Evolutionary conservation across 2,888 invertebrate genomes (phyloP), one percentile per base, ranked within the genome.

Genomic region (Heliconius erato): DNA sequence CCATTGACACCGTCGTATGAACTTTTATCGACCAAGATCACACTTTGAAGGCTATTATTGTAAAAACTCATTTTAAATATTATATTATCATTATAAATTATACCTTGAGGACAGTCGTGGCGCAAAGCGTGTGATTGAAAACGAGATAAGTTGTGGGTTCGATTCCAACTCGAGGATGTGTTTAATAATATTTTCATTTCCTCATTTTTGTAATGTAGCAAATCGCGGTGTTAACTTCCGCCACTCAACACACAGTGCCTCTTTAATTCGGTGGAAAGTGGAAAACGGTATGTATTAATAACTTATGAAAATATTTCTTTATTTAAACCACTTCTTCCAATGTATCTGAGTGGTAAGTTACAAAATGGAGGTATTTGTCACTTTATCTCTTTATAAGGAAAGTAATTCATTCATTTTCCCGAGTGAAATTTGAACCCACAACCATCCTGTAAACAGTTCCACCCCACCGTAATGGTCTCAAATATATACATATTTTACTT

Each of bases 1-100:
- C 67, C 77, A 78, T 65, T 78, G 67, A 78, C 77, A 78, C 59
- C 26, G 59, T 32, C 32, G 44, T 35, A 2, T 78, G 77, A 78
- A 78, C 67, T 44, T 67, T 78, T 78, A 78, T 78, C 67, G 77
- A 74, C 65, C 44, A 65, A 40, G 77, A 78, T 78, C 77, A 67
- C 35, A n/a, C 19, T 74, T 54, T 59, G 54, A 59, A 59, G 35
- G 74, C 74, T 12, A 76, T 76, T 59, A 14, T 35, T 59, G 59
- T 63, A 76, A 76, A 54, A 59, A 74, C 59, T 59, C 23, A 76
- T 35, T 76, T 76, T 76, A 59, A 74, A 76, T 76, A 74, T 59
- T 35, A 35, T 74, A 59, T n/a, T 35, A 59, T 28, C 16, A 16
- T 28, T 28, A 67, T 28, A n/a, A n/a, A 7, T 67, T 32, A 28